Evolutionary conservation across 2,888 invertebrate species (phyloP).

Genomic region (Cordilura impudica): DNA sequence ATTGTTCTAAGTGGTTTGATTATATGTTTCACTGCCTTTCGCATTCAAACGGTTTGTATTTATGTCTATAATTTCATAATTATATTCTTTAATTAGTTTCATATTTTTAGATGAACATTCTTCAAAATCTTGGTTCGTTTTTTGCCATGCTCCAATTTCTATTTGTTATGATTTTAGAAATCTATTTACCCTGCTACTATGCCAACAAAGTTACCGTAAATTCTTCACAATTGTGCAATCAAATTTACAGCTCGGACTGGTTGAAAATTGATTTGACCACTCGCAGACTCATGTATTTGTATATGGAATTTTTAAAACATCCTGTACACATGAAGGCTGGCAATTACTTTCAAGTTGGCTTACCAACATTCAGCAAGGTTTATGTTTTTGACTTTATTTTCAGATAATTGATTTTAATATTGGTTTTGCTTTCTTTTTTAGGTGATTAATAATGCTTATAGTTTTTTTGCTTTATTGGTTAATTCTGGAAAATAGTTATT

Average conservation of each 20-base stretch:
- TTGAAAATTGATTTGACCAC: conserved; percentile 65
- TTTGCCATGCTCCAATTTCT: conserved; percentile 66
- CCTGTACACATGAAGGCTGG: conserved; percentile 70
- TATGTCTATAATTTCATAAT: neutral
- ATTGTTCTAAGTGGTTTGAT: conserved; percentile 71
- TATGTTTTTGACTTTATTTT: too few relatives aligned
- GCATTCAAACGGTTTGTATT: conserved; percentile 64
- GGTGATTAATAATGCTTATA: conserved; percentile 74
- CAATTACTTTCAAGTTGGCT: conserved; percentile 70
- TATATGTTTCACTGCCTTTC: conserved; percentile 71
- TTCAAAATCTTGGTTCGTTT: conserved; percentile 63
- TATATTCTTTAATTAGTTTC: neutral
- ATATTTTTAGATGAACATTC: conserved; percentile 60
- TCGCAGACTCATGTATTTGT: conserved; percentile 67
- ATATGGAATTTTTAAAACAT: conserved; percentile 71
- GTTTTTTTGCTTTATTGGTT: conserved; percentile 71
- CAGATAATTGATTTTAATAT: too few relatives aligned
- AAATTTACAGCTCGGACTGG: conserved; percentile 72
- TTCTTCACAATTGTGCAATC: conserved; percentile 66
- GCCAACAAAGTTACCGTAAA: conserved; percentile 71
- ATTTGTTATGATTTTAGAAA: conserved; percentile 70
- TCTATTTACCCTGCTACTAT: conserved; percentile 73
- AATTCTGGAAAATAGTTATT: too few relatives aligned
- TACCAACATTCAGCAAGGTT: conserved; percentile 73
- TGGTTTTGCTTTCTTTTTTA: too few relatives aligned